phyloP scores from a whole-genome alignment of 2,888 invertebrate species.

The Marronus borbonicus region DNA sequence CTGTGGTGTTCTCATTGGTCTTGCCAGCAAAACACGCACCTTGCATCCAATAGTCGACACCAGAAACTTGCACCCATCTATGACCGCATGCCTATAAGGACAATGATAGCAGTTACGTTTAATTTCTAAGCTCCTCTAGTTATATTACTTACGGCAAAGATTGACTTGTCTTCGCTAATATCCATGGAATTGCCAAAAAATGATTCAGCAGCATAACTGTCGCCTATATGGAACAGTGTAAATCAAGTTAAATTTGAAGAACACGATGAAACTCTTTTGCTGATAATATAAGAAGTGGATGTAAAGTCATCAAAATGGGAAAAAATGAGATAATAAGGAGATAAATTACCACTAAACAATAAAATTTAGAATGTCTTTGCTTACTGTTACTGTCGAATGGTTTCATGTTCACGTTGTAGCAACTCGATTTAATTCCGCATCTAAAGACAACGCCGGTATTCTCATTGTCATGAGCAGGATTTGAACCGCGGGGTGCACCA shows the following conservation, averaged over 20 bases:
- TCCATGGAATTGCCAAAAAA: constrained; percentile 69
- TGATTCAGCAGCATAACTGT: constrained; percentile 57
- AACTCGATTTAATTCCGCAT: constrained; percentile 61
- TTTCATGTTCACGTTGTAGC: constrained; percentile 58
- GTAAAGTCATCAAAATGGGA: too few species aligned
- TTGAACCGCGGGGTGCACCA: constrained; percentile 66
- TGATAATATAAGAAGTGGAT: too few species aligned
- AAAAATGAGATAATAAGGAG: background rate
- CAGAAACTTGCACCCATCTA: constrained; percentile 63
- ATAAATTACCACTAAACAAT: background rate
- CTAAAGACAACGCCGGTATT: constrained; percentile 65
- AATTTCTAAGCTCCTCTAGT: background rate
- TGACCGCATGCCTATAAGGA: constrained; percentile 68
- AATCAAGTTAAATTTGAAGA: background rate
- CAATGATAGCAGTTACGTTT: background rate
- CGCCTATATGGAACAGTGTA: background rate
- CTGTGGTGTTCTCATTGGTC: constrained; percentile 54
- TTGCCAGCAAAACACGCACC: constrained; percentile 66
- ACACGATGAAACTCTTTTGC: too few species aligned
- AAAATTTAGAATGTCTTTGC: background rate
- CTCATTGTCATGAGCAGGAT: constrained; percentile 47
- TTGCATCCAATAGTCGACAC: constrained; percentile 59
- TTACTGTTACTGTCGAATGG: background rate
- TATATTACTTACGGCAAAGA: constrained; percentile 63
- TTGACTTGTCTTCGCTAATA: constrained; percentile 61